Evolutionary conservation across 2,113 vertebrate species (phyloP).

Genomic region (Baryphthengus martii): DNA sequence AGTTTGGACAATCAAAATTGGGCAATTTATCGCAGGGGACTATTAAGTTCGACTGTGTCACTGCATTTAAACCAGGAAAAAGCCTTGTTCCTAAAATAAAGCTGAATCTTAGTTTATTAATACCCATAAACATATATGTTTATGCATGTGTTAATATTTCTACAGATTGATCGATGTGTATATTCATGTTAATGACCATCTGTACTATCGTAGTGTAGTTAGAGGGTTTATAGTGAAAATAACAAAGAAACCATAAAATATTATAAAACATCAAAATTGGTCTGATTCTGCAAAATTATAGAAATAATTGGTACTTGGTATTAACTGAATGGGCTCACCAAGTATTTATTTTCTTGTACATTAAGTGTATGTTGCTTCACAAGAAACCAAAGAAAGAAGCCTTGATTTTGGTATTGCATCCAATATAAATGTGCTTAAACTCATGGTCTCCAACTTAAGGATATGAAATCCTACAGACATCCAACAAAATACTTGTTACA

Average conservation of each 20-base stretch:
- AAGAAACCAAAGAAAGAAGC: background rate
- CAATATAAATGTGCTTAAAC: background rate
- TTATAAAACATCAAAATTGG: background rate
- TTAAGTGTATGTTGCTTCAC: background rate
- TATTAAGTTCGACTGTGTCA: background rate
- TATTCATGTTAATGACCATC: background rate
- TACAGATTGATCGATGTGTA: background rate
- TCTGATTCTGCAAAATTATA: background rate
- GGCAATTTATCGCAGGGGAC: background rate
- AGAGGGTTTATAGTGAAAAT: background rate
- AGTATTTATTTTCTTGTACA: background rate
- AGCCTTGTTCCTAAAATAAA: background rate
- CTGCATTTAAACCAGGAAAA: slow-evolving; percentile 1
- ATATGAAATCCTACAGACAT: background rate
- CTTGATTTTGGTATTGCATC: background rate
- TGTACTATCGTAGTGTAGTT: background rate
- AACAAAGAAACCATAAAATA: background rate
- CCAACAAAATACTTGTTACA: background rate
- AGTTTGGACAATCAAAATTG: slow-evolving; percentile 25
- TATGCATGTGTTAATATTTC: background rate
- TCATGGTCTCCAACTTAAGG: background rate
- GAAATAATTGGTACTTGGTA: background rate
- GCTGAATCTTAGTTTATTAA: background rate
- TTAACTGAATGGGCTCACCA: background rate
- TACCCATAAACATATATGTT: background rate